Conservation (phyloP, 2,797 vertebrate species). For the Triplophysa bombifrons region DNA sequence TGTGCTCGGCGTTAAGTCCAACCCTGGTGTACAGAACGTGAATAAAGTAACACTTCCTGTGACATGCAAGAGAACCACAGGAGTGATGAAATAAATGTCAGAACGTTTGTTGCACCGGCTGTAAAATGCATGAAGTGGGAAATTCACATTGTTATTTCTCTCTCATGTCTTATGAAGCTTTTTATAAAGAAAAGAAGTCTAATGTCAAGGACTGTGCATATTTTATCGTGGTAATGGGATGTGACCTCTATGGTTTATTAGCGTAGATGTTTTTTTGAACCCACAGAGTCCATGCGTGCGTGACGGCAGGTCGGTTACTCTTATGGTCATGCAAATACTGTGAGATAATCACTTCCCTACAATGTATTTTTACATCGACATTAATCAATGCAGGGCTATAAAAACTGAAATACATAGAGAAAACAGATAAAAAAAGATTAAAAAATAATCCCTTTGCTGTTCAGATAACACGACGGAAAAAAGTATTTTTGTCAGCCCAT, state of each 20-base stretch:
- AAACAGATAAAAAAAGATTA: background rate
- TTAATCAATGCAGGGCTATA: background rate
- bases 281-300: background rate
- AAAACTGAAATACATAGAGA: background rate
- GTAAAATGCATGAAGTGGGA: constrained; percentile 45
- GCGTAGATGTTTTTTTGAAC: background rate
- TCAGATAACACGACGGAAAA: background rate
- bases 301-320: background rate
- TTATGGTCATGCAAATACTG: background rate
- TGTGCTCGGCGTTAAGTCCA: background rate
- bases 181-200: constrained; percentile 4
- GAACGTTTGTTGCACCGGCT: constrained; percentile 27
- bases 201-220: constrained; percentile 16
- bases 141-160: constrained; percentile 55
- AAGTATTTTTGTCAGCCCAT: constrained; percentile 11
- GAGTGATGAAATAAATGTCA: constrained; percentile 40
- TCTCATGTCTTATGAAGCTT: constrained; percentile 41
- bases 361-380: background rate
- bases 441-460: background rate
- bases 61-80: constrained; percentile 58
- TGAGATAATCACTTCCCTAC: background rate
- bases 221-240: constrained; percentile 31
- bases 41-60: constrained; percentile 33
- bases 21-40: constrained; percentile 49
- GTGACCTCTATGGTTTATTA: constrained; percentile 27